Conservation (phyloP, 2,113 vertebrate species). For the Lampris incognitus region DNA sequence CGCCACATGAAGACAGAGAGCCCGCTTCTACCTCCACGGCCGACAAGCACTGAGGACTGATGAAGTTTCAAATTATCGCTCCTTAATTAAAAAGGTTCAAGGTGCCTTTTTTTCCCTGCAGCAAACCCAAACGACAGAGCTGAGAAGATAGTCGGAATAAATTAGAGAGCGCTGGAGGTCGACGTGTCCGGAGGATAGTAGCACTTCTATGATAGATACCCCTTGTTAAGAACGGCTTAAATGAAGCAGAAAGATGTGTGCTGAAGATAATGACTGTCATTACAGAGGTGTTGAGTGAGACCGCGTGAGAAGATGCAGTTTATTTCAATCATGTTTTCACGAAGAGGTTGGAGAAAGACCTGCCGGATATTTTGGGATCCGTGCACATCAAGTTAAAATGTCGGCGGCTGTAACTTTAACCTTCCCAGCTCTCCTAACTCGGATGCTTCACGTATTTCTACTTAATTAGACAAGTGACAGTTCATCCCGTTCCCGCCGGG, state of each 20-base stretch:
- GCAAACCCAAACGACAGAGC: conserved; percentile 50
- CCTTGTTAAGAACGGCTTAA: conserved; percentile 76
- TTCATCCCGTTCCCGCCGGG: conserved; percentile 36
- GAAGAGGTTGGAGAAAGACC: conserved; percentile 36
- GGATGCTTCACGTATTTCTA: conserved; percentile 12
- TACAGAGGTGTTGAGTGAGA: conserved; percentile 67
- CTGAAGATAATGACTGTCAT: conserved; percentile 79
- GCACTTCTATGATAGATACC: conserved; percentile 74
- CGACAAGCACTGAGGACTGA: conserved; percentile 65
- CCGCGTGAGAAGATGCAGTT: conserved; percentile 62
- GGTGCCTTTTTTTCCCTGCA: conserved; percentile 67
- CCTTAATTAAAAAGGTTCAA: conserved; percentile 82
- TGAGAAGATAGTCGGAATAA: conserved; percentile 71
- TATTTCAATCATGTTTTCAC: conserved; percentile 55
- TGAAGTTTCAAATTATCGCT: conserved; percentile 79
- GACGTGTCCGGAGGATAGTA: conserved; percentile 43
- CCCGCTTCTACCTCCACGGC: conserved; percentile 56
- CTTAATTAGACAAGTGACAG: conserved; percentile 56
- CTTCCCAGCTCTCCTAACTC: conserved; percentile 26
- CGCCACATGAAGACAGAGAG: conserved; percentile 35
- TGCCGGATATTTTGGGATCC: conserved; percentile 46
- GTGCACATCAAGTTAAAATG: conserved; percentile 38
- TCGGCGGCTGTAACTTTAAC: conserved; percentile 37
- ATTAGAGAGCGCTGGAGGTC: conserved; percentile 73
- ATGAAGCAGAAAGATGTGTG: conserved; percentile 82